Conservation (phyloP, 2,797 vertebrate genomes). For the Bucorvus abyssinicus region DNA sequence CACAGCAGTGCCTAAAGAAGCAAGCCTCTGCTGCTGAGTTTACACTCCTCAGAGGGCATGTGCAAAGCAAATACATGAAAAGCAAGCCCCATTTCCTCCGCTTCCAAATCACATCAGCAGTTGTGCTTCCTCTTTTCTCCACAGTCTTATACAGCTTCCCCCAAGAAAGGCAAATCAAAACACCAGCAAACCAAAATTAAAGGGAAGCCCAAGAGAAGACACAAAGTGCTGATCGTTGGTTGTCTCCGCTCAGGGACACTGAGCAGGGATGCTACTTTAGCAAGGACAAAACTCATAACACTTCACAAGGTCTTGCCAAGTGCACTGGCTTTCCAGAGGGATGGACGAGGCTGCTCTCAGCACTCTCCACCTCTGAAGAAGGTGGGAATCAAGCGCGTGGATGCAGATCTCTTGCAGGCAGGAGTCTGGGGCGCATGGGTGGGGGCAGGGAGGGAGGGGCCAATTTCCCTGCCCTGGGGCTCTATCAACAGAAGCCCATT, state of each 20-base stretch:
- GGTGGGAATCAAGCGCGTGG: not conserved
- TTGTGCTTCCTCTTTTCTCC: not conserved
- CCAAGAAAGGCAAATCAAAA: not conserved
- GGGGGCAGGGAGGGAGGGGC: not conserved
- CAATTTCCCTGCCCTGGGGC: fast-evolving
- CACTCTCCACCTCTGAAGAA: not conserved
- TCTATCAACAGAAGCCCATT: not conserved
- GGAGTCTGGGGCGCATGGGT: fast-evolving
- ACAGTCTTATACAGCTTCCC: not conserved
- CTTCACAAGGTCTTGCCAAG: not conserved
- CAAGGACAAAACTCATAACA: fast-evolving
- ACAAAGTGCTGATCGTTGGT: not conserved
- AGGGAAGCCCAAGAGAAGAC: not conserved
- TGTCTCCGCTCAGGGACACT: not conserved
- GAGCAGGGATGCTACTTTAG: not conserved
- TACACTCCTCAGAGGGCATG: not conserved
- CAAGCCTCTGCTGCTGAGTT: not conserved
- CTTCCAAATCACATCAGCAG: not conserved
- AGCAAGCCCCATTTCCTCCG: not conserved
- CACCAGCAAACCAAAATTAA: not conserved
- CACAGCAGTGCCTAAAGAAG: not conserved
- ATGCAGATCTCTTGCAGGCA: not conserved
- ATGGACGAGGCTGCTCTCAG: not conserved
- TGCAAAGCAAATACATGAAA: not conserved
- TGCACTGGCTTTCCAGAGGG: not conserved